Evolutionary conservation across 1,140 invertebrate species (phyloP).

Genomic region (Drosophila arawakana): DNA sequence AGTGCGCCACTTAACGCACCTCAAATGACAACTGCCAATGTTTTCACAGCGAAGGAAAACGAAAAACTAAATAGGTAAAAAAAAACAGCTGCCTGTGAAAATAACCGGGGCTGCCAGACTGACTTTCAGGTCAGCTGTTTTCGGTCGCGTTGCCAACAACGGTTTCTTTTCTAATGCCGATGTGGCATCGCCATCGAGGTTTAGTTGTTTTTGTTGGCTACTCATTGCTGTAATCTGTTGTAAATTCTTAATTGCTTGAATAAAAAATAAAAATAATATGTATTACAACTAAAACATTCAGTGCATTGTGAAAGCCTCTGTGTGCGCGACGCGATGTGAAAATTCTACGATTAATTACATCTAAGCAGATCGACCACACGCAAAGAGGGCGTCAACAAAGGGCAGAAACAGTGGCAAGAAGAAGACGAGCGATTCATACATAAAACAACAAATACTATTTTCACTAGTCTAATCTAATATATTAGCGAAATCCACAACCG

Average conservation of each 20-base stretch:
- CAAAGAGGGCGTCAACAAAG: slow-evolving; percentile 56
- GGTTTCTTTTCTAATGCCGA: background rate
- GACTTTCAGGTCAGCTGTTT: slow-evolving; percentile 28
- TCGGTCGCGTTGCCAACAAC: slow-evolving; percentile 38
- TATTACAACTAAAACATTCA: background rate
- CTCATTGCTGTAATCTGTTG: background rate
- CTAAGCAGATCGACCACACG: slow-evolving; percentile 1
- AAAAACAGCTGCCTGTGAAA: slow-evolving; percentile 46
- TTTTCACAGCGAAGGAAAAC: slow-evolving; percentile 56
- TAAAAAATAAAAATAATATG: background rate
- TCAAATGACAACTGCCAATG: slow-evolving; percentile 41
- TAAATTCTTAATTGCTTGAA: slow-evolving; percentile 1
- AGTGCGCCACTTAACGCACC: slow-evolving; percentile 12
- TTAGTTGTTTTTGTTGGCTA: slow-evolving; percentile 60
- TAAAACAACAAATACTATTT: slow-evolving; percentile 2
- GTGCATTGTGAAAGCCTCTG: background rate
- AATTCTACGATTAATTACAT: background rate
- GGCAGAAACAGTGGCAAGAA: slow-evolving; percentile 23
- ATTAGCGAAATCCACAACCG: slow-evolving; percentile 11
- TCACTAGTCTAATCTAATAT: background rate
- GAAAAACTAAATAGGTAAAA: slow-evolving; percentile 67
- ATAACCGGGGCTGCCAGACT: slow-evolving; percentile 20
- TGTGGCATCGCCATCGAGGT: slow-evolving; percentile 44
- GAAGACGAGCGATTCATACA: slow-evolving; percentile 24
- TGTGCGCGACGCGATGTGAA: slow-evolving; percentile 14